Base-by-base conservation (phyloP, 2,888 invertebrate genomes). In the Marasmarcha lunaedactyla region DNA sequence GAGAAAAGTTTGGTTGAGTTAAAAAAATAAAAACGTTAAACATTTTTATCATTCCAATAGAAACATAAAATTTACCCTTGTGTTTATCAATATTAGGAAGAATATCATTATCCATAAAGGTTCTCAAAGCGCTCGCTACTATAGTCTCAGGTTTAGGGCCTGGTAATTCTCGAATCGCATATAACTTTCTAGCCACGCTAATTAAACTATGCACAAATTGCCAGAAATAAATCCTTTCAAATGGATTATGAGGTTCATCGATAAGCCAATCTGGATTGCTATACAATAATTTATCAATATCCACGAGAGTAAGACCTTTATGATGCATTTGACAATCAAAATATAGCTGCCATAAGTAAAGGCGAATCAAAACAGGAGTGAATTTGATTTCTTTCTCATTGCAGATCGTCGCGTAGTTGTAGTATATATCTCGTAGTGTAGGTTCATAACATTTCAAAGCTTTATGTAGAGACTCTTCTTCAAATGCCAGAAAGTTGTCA, bases 311-410 rank as follows among this genome's bases (percentile, higher is more conserved):
- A 35, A 85, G 52, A 1, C 77, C 76, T 49, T 73, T 79, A 20
- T 72, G 62, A 40, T 84, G 73, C 38, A 88, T 57, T 27, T 72
- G 72, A 38, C 86, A 84, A 51, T 89, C 88, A 42, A 78, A 73
- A 61, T 85, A 86, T 14, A 89, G 62, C 55, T 88, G 88, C 88
- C 88, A 88, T 15, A 88, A 57, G 51, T 84, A 86, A 26, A 88
- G 51, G 36, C 87, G 72, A 43, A 81, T 81, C 49, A 88, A 55
- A 15, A 85, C 50, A 7, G 84, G 76, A 35, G 63, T 68, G 49
- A 78, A 77, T 43, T 53, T 10, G 39, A 76, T 63, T 46, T 64
- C 55, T 46, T 70, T 63, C 2, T 50, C 57, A 37, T 77, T 76
- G 46, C 76, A 78, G 42, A 86, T 65, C 1, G 67, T 74, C 1